These are phyloP conservation scores for Epizoanthus ramosus DNA, from an alignment of 92 coral and sea anemone genomes.

Conservation along the genomic window DNA sequence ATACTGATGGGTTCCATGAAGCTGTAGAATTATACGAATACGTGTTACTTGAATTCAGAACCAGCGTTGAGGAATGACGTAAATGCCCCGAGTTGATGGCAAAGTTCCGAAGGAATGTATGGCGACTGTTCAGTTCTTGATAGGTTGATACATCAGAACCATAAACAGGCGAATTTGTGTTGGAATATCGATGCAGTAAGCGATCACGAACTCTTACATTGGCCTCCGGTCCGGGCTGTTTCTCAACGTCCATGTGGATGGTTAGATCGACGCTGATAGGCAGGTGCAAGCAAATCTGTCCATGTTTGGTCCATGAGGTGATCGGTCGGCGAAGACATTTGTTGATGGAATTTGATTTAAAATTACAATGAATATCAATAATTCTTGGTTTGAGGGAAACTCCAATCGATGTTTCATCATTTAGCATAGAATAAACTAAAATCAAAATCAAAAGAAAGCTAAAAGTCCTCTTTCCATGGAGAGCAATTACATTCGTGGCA, in stretches of 20 bases:
- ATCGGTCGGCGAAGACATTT: constrained; percentile 51
- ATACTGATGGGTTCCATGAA: constrained; percentile 33
- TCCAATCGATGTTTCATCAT: constrained; percentile 23
- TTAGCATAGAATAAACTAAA: constrained; percentile 22
- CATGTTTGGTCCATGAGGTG: constrained; percentile 46
- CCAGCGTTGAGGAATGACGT: constrained; percentile 11
- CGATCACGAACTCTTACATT: constrained; percentile 29
- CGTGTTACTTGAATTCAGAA: constrained; percentile 18
- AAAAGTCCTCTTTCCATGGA: constrained; percentile 9
- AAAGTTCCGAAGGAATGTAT: constrained; percentile 18
- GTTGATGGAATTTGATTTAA: constrained; percentile 26
- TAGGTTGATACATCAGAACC: constrained; percentile 26
- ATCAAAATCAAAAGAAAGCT: constrained; percentile 17
- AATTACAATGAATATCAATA: constrained; percentile 27
- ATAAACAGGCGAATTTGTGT: constrained; percentile 31
- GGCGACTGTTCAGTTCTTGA: constrained; percentile 28
- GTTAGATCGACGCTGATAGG: constrained; percentile 45
- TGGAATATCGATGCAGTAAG: constrained; percentile 36
- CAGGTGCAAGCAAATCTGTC: constrained; percentile 42
- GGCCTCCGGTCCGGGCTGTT: constrained; percentile 45
- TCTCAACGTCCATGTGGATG: constrained; percentile 48
- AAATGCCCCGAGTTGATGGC: constrained; percentile 29
- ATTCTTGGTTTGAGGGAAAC: constrained; percentile 22
- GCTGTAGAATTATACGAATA: constrained; percentile 13
- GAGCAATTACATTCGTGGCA: constrained; percentile 42